Evolutionary conservation across 2,888 invertebrate species (phyloP).

Genomic region (Acronicta alni): DNA sequence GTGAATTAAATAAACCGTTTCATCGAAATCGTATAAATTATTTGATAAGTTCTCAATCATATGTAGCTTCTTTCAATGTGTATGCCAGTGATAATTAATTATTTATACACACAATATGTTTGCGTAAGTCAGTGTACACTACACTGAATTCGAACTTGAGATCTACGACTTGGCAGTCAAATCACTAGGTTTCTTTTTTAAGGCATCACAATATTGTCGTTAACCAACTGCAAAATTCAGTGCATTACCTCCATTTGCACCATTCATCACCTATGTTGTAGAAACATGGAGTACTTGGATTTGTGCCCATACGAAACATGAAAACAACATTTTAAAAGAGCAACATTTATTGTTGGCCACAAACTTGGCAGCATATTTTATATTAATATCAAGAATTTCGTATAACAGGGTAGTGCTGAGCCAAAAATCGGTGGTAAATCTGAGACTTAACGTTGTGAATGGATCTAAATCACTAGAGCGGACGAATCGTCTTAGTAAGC

Average conservation of each 20-base stretch:
- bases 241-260: neutral
- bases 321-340: slow-evolving; percentile 11
- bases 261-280: neutral
- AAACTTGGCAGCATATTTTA: slow-evolving; percentile 41
- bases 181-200: slow-evolving; percentile 14
- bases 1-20: no score
- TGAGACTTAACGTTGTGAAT: slow-evolving; percentile 57
- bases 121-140: no score
- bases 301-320: slow-evolving; percentile 41
- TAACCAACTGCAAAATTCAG: neutral
- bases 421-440: slow-evolving; percentile 62
- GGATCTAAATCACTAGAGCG: slow-evolving; percentile 56
- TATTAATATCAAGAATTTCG: slow-evolving; percentile 44
- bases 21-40: no score
- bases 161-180: no score
- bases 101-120: no score
- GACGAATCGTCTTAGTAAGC: slow-evolving; percentile 44
- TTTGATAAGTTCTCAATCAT: no score
- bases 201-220: neutral
- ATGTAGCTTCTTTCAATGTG: no score
- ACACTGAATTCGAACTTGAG: no score
- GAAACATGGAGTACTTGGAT: slow-evolving; percentile 28
- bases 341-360: slow-evolving; percentile 40
- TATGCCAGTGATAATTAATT: no score
- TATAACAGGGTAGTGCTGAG: slow-evolving; percentile 43